Evolutionary conservation across 2,888 invertebrate genomes (phyloP).

Genomic region (Dynastes grantii): DNA sequence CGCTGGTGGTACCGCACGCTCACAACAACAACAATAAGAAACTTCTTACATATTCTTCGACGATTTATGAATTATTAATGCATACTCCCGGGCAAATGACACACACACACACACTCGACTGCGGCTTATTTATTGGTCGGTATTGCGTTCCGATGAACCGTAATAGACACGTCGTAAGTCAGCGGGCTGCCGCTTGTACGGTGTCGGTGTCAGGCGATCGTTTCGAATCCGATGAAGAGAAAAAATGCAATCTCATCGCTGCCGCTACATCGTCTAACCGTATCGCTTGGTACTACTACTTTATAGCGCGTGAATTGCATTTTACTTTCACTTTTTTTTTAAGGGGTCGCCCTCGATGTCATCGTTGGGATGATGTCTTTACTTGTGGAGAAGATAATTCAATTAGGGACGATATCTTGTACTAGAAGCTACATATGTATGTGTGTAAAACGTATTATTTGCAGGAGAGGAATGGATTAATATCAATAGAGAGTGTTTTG

Average conservation of each 20-base stretch:
- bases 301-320: slow-evolving; percentile 21
- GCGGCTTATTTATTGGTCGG: slow-evolving; percentile 40
- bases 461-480: too few species aligned
- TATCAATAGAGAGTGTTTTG: too few species aligned
- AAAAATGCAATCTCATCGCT: slow-evolving; percentile 22
- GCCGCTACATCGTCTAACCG: slow-evolving; percentile 4
- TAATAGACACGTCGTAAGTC: slow-evolving; percentile 38
- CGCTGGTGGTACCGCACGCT: neutral
- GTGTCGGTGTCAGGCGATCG: slow-evolving; percentile 33
- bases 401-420: neutral
- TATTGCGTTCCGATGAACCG: slow-evolving; percentile 40
- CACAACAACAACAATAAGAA: neutral
- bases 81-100: slow-evolving; percentile 33
- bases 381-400: neutral
- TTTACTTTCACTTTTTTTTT: neutral
- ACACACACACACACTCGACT: slow-evolving; percentile 19
- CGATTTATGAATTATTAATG: slow-evolving; percentile 45
- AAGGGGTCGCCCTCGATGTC: slow-evolving; percentile 15
- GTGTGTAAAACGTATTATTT: neutral
- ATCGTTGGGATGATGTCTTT: neutral
- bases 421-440: neutral
- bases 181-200: neutral
- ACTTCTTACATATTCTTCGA: slow-evolving; percentile 33
- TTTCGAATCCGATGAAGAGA: neutral
- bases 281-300: neutral